Evolutionary conservation across 1,140 invertebrate species (phyloP).

Genomic region (Megalonaias nervosa): DNA sequence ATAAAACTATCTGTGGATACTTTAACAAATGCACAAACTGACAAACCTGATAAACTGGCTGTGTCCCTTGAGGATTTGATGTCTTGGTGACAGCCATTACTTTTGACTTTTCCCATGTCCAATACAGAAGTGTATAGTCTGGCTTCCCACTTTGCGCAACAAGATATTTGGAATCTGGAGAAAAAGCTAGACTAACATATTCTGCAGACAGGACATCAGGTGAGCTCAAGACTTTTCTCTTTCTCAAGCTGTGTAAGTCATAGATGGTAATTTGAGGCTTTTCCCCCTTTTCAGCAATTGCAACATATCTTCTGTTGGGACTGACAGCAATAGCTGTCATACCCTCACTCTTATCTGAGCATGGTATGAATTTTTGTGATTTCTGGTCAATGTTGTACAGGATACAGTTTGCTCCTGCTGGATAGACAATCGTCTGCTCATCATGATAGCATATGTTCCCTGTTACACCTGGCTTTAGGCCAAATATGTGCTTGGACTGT

Average conservation of each 20-base stretch:
- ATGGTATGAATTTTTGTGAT: constrained; percentile 72
- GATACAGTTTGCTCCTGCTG: constrained; percentile 72
- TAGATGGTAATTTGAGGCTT: constrained; percentile 72
- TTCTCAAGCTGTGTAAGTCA: constrained; percentile 72
- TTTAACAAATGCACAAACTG: neutral
- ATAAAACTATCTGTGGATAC: neutral
- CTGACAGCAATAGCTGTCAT: constrained; percentile 71
- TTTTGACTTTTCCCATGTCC: constrained; percentile 88
- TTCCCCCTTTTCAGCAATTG: constrained; percentile 71
- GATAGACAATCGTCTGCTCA: constrained; percentile 71
- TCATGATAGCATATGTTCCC: constrained; percentile 71
- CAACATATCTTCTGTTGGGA: constrained; percentile 71
- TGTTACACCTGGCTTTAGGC: constrained; percentile 65
- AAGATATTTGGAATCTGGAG: constrained; percentile 84
- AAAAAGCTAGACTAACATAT: constrained; percentile 83
- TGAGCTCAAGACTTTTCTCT: constrained; percentile 70
- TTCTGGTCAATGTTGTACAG: constrained; percentile 73
- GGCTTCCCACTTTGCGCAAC: constrained; percentile 84
- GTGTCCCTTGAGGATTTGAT: constrained; percentile 70
- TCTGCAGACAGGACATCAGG: constrained; percentile 71
- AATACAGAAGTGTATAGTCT: constrained; percentile 86
- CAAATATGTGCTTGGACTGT: constrained; percentile 69
- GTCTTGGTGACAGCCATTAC: constrained; percentile 83
- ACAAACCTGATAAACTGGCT: constrained; percentile 71
- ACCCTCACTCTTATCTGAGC: constrained; percentile 67